These are phyloP conservation scores for Enteromius paludinosus DNA, from an alignment of 2,797 vertebrate species.

Conservation along the genomic window DNA sequence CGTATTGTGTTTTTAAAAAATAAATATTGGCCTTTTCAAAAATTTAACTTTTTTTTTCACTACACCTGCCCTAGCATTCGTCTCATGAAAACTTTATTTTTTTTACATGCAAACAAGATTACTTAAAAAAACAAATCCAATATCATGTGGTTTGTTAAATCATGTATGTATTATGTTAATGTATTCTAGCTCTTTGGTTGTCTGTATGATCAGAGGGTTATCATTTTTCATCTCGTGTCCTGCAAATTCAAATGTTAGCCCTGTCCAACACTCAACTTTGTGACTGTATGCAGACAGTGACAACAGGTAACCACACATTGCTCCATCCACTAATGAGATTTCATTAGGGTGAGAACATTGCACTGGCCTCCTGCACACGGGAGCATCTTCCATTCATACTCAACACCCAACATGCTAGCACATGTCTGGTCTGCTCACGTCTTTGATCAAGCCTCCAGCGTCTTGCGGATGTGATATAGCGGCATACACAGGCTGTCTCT, in stretches of 20 bases:
- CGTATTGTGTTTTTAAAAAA: neutral
- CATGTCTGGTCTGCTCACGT: slow-evolving; percentile 18
- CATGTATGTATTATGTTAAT: neutral
- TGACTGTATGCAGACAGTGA: slow-evolving; percentile 40
- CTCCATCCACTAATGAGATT: slow-evolving; percentile 60
- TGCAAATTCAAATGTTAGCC: neutral
- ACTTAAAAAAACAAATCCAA: neutral
- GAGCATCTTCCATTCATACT: slow-evolving; percentile 47
- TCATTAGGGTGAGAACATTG: slow-evolving; percentile 53
- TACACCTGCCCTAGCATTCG: neutral
- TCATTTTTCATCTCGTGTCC: neutral
- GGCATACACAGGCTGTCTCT: neutral
- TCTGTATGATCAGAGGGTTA: neutral
- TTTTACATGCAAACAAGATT: neutral
- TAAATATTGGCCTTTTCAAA: neutral
- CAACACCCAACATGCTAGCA: slow-evolving; percentile 40
- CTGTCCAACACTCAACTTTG: slow-evolving; percentile 24
- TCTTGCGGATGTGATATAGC: slow-evolving; percentile 4
- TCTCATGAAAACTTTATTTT: neutral
- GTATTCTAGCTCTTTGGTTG: neutral
- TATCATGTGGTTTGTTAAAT: neutral
- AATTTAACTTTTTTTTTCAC: neutral
- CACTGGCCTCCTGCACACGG: slow-evolving; percentile 6
- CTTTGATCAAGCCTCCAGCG: slow-evolving; percentile 50
- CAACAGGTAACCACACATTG: slow-evolving; percentile 47